Evolutionary conservation across 2,113 vertebrate genomes (phyloP).

Genomic region (Gyps fulvus): DNA sequence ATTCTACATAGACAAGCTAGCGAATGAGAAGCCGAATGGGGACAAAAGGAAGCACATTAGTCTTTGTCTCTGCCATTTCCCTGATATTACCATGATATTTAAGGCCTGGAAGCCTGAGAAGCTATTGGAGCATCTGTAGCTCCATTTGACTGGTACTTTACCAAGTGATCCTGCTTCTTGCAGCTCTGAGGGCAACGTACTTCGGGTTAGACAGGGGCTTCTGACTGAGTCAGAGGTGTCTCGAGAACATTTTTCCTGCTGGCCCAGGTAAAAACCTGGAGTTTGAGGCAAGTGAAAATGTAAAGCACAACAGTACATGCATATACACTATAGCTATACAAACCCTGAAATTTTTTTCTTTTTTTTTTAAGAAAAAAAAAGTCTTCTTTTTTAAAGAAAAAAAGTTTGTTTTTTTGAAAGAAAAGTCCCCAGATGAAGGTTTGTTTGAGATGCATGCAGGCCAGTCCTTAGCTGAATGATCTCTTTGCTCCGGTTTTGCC

Average conservation of each 20-base stretch:
- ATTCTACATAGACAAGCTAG: neutral
- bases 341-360: neutral
- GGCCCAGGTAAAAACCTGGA: neutral
- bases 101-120: neutral
- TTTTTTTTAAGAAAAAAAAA: neutral
- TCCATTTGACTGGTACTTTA: neutral
- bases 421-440: neutral
- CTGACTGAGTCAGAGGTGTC: neutral
- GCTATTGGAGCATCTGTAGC: neutral
- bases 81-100: neutral
- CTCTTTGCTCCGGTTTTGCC: neutral
- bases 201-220: too few relatives aligned
- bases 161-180: neutral
- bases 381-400: neutral
- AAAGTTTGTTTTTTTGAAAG: neutral
- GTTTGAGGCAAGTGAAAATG: neutral
- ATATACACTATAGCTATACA: neutral
- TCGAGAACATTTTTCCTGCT: neutral
- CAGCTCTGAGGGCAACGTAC: neutral
- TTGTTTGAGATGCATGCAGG: neutral
- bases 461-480: neutral
- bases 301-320: neutral
- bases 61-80: neutral
- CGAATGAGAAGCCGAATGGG: neutral
- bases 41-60: neutral